These are phyloP conservation scores for Hemibagrus guttatus DNA, from an alignment of 2,797 vertebrate species.

Conservation along the genomic window DNA sequence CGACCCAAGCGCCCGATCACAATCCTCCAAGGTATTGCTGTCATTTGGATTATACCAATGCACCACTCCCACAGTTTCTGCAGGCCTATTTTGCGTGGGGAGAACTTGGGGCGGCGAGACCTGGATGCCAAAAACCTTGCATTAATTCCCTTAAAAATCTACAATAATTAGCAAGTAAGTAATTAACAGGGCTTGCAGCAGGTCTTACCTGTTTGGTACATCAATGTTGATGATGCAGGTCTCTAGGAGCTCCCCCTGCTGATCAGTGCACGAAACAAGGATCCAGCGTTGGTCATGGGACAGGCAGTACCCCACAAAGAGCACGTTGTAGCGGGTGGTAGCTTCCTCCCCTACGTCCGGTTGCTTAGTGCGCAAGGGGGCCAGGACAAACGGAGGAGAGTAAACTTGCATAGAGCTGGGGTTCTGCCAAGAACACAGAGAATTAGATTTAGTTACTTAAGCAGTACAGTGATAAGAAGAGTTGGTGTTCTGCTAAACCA, in stretches of 20 bases:
- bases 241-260: constrained; percentile 92
- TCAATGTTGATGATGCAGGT: constrained; percentile 95
- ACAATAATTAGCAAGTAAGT: not conserved
- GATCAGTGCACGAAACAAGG: constrained; percentile 95
- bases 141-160: not conserved
- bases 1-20: constrained; percentile 94
- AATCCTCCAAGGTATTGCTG: constrained; percentile 94
- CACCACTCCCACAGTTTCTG: constrained; percentile 99
- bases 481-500: not conserved
- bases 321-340: constrained; percentile 89
- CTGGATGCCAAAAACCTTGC: constrained; percentile 63
- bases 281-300: constrained; percentile 98
- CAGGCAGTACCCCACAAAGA: constrained; percentile 94
- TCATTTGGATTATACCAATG: constrained; percentile 94
- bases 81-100: constrained; percentile 91
- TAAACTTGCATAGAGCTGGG: constrained; percentile 89
- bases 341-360: constrained; percentile 90
- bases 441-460: not conserved
- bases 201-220: constrained; percentile 88
- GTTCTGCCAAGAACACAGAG: constrained; percentile 73
- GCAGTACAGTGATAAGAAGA: not conserved
- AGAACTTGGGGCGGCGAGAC: constrained; percentile 88
- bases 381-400: constrained; percentile 89
- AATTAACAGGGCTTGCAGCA: not conserved
- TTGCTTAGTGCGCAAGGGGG: constrained; percentile 89